Conservation (phyloP, 2,888 invertebrate genomes). For the Macropis europaea region DNA sequence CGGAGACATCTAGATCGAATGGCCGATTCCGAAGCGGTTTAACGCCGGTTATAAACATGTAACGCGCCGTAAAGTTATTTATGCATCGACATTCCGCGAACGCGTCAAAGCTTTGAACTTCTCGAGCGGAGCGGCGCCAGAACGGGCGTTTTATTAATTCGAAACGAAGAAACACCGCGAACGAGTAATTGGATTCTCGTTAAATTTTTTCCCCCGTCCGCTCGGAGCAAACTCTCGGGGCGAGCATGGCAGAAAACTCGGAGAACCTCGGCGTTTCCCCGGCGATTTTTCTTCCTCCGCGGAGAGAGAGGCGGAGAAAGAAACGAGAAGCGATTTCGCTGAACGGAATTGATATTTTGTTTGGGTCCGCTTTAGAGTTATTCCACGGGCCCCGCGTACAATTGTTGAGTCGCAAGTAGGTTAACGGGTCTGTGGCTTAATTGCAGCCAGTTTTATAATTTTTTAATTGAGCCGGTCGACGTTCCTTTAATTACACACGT, state of each 20-base stretch:
- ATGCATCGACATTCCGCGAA: background rate
- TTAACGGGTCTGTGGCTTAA: slow-evolving; percentile 62
- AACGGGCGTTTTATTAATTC: background rate
- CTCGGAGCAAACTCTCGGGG: background rate
- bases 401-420: slow-evolving; percentile 60
- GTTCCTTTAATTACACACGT: slow-evolving; percentile 61
- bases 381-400: slow-evolving; percentile 34
- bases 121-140: too few relatives aligned
- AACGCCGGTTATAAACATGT: too few relatives aligned
- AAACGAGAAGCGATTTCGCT: slow-evolving; percentile 10
- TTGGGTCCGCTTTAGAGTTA: slow-evolving; percentile 11
- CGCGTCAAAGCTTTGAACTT: background rate
- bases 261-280: background rate
- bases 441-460: slow-evolving; percentile 58
- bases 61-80: background rate
- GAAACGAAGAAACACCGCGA: background rate
- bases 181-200: slow-evolving; percentile 10
- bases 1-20: too few relatives aligned
- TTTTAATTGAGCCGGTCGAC: slow-evolving; percentile 56
- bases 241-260: background rate
- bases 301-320: background rate
- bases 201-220: background rate
- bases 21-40: too few relatives aligned
- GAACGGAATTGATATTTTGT: slow-evolving; percentile 40
- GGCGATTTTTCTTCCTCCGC: background rate